Base-by-base conservation (phyloP, 2,113 vertebrate species). In the Misgurnus anguillicaudatus region DNA sequence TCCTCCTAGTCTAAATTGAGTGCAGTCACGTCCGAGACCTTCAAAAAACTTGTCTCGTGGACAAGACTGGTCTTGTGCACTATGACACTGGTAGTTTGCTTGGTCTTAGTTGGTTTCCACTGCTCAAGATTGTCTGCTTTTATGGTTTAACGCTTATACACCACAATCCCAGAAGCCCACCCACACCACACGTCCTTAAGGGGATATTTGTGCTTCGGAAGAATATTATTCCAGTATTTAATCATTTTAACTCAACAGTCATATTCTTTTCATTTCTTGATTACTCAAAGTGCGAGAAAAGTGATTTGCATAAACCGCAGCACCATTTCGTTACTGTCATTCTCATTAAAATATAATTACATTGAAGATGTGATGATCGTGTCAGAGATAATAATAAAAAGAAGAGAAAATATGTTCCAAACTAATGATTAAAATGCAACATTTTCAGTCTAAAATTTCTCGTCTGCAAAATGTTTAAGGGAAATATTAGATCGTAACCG, bases 161-260 rank as follows among this genome's bases (percentile, higher is more conserved):
- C 9, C 55, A 17, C 17, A 47, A 6, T 38, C 67, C 69, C 68
- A 6, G 67, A 60, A 39, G 16, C 58, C 42, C 48, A 61, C 68
- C 65, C 73, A 63, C 65, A 65, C 60, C 62, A 39, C 68, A 60
- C 71, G 6, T 73, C 90, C 88, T 79, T 38, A 38, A 77, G 85
- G 85, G 24, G 79, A 42, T 86, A 78, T 88, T 82, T 83, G 75
- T 83, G 81, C 53, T 85, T 81, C 85, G 63, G 84, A 82, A 80
- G 79, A 84, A 87, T 81, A 88, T 83, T 86, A 88, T 89, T 90
- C 71, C 80, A 74, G 84, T 82, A 75, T 84, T 83, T 91, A 89
- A 92, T 92, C 89, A 75, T 81, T 89, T 88, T 82, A 83, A 81
- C 88, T 87, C 88, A 85, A 83, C 84, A 81, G 86, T 86, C 88